Evolutionary conservation across 2,113 vertebrate species (phyloP).

Genomic region (Cavia aperea): DNA sequence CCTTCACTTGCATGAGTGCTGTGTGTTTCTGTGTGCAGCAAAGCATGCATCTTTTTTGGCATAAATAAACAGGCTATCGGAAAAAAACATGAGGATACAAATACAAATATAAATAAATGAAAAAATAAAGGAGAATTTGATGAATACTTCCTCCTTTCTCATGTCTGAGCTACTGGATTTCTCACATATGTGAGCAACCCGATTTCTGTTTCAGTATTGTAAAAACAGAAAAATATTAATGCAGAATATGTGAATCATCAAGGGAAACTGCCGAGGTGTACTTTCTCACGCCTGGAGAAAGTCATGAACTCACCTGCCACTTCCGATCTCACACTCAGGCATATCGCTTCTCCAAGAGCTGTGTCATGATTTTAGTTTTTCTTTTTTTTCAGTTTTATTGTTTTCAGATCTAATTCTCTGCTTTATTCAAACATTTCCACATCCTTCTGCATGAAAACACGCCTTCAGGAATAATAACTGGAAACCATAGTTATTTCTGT

Average conservation of each 20-base stretch:
- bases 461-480: conserved; percentile 46
- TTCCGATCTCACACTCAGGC: background rate
- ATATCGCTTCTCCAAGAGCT: conserved; percentile 18
- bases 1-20: background rate
- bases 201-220: background rate
- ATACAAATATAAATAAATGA: background rate
- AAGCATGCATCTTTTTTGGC: background rate
- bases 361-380: conserved; percentile 42
- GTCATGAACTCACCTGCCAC: background rate
- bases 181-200: background rate
- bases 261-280: background rate
- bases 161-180: background rate
- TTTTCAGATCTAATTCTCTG: conserved; percentile 47
- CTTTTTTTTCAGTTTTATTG: conserved; percentile 32
- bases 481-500: conserved; percentile 38
- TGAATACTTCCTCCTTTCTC: background rate
- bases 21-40: background rate
- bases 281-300: conserved; percentile 10
- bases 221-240: conserved; percentile 8
- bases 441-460: conserved; percentile 41
- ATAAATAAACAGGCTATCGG: background rate
- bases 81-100: background rate
- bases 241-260: background rate
- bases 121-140: background rate
- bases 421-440: conserved; percentile 57